Evolutionary conservation across 2,888 invertebrate genomes (phyloP), one percentile per base, ranked within the genome.

Genomic region (Dimorphilus gyrociliatus): DNA sequence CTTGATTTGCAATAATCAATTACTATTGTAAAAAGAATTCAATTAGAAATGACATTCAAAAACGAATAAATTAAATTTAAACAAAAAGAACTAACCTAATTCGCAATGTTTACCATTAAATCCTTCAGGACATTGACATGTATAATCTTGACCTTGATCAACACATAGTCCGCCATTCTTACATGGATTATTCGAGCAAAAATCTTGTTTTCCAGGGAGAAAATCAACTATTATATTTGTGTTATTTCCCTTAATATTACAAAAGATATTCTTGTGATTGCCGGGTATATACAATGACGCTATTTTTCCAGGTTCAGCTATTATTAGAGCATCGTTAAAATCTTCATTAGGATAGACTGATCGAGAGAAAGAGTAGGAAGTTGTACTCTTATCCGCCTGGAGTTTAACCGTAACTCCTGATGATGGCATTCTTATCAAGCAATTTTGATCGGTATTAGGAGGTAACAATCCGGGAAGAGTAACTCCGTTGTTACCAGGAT

Each of bases 171-270:
- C 28, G 13, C 16, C 25, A 21, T 21, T 21, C 8, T n/a, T 8
- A 21, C 21, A 21, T 21, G 33, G 33, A 12, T 16, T 31, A 4
- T 16, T 13, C 15, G 18, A 15, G 19, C 33, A 33, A 12, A 14
- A 27, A 15, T 30, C 27, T 6, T 14, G 12, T 6, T 24, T 23
- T 29, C 23, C 6, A 25, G 23, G 10, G 14, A 6, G 8, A 6
- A 5, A 24, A 25, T 6, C 36, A 8, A 36, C 16, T 10, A 25
- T 29, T 8, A 35, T 21, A 12, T 38, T 32, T 2, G 25, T 23
- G 8, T 28, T 25, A 16, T 29, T 33, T 10, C 38, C 34, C 21
- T 36, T 25, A 18, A 40, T 27, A 35, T 38, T 38, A 25, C 40
- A 40, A 34, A 25, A 40, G 25, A 36, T 19, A 10, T 26, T 23